Evolutionary conservation across 2,113 vertebrate species (phyloP).

Genomic region (Ammodytes marinus): DNA sequence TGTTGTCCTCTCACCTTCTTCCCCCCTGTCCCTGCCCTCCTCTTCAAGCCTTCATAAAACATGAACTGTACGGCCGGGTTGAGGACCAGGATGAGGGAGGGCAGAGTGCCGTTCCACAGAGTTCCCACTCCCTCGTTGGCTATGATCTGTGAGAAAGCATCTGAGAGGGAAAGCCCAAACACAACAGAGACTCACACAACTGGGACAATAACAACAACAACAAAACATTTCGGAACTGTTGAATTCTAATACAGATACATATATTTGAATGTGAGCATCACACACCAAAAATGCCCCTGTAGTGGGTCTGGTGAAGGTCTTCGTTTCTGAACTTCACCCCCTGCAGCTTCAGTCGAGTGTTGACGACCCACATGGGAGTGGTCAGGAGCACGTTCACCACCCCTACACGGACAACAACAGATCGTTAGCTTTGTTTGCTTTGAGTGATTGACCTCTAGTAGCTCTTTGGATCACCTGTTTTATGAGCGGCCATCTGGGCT

Average conservation of each 20-base stretch:
- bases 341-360: constrained; percentile 88
- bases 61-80: constrained; percentile 89
- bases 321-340: constrained; percentile 87
- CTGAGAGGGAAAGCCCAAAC: constrained; percentile 59
- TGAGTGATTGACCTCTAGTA: background rate
- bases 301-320: constrained; percentile 86
- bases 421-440: background rate
- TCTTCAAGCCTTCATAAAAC: constrained; percentile 88
- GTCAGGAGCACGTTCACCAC: constrained; percentile 86
- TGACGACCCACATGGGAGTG: constrained; percentile 90
- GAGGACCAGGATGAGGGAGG: constrained; percentile 86
- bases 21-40: constrained; percentile 77
- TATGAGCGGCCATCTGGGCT: background rate
- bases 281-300: constrained; percentile 86
- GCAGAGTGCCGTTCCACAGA: constrained; percentile 86
- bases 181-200: background rate
- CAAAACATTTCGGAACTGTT: background rate
- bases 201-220: background rate
- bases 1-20: constrained; percentile 74
- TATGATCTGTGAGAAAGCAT: constrained; percentile 87
- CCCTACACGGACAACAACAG: constrained; percentile 68
- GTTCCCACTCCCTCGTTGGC: constrained; percentile 80
- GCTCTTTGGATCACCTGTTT: background rate
- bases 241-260: background rate
- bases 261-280: background rate